Conservation (phyloP, 2,797 vertebrate genomes). For the Varecia variegata region DNA sequence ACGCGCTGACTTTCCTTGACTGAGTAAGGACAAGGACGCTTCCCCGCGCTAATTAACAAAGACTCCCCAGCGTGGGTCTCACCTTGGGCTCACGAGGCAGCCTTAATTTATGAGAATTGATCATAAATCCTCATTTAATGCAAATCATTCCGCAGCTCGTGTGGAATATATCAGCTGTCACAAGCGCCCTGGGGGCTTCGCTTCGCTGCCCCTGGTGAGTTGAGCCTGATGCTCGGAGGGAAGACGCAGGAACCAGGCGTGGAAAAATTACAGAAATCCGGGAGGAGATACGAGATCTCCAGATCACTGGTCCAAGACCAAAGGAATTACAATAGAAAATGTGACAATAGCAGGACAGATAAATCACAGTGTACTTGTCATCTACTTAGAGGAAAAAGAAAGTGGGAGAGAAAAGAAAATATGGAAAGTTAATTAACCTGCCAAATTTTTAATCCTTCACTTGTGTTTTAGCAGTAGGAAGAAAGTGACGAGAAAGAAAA, state of each 20-base stretch:
- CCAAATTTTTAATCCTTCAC: neutral
- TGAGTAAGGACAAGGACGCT: rapidly evolving
- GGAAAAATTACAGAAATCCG: neutral
- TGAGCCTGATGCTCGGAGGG: slow-evolving; percentile 36
- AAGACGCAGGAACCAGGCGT: neutral
- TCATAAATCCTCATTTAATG: slow-evolving; percentile 78
- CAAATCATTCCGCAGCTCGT: neutral
- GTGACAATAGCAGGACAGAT: slow-evolving; percentile 8
- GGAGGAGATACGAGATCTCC: slow-evolving; percentile 1
- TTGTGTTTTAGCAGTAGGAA: neutral
- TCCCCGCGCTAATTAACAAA: slow-evolving; percentile 63
- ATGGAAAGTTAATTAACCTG: slow-evolving; percentile 47
- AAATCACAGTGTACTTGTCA: slow-evolving; percentile 26
- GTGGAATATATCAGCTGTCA: slow-evolving; percentile 67
- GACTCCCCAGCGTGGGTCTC: slow-evolving; percentile 28
- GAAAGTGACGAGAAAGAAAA: neutral
- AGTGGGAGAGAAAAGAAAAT: neutral
- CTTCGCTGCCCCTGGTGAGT: slow-evolving; percentile 44
- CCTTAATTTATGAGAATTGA: slow-evolving; percentile 74
- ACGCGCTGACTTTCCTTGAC: rapidly evolving
- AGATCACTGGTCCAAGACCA: slow-evolving; percentile 6
- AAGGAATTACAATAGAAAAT: neutral
- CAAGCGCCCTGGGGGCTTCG: neutral
- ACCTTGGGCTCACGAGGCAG: slow-evolving; percentile 39
- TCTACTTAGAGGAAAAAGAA: neutral